Percentiles rank a stretch among this genome's conserved stretches.
These are phyloP conservation scores for Drosophila diplacantha DNA, from an alignment of 2,888 invertebrate species.

Conservation along the genomic window DNA sequence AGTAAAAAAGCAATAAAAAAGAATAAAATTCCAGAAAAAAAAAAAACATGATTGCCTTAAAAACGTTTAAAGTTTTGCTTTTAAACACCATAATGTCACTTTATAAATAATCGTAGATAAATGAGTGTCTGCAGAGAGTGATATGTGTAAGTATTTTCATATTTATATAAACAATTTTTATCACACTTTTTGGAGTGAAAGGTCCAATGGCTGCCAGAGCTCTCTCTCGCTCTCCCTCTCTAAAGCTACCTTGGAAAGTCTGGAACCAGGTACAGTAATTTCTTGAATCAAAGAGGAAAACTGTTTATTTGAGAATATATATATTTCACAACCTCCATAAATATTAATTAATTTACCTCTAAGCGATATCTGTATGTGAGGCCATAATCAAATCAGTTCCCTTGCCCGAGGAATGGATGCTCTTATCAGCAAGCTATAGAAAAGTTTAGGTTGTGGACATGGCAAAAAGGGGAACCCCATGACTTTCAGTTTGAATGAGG, in stretches of 20 bases:
- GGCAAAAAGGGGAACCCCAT: not conserved
- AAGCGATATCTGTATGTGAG: no score
- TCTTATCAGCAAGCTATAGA: constrained; percentile 2
- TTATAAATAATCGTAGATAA: not conserved
- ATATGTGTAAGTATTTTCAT: not conserved
- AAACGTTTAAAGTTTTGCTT: not conserved
- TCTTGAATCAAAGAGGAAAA: not conserved
- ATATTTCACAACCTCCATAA: not conserved
- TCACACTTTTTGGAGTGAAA: not conserved
- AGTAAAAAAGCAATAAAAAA: constrained; percentile 36
- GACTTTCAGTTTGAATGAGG: not conserved
- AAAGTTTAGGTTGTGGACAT: not conserved
- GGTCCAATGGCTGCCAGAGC: not conserved
- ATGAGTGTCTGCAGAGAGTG: no score
- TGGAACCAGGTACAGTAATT: not conserved
- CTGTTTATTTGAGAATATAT: not conserved
- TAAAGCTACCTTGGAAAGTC: not conserved
- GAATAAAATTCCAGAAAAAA: constrained; percentile 33
- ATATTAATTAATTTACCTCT: not conserved
- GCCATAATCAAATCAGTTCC: not conserved
- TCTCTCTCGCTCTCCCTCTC: no score
- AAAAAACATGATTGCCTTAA: no score
- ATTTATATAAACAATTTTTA: not conserved
- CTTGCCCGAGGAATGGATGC: not conserved
- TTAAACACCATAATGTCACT: not conserved